A percentile compares a stretch with the other conserved stretches of the same genome.
These are phyloP conservation scores for Drosophila lutescens DNA, from an alignment of 2,888 invertebrate genomes.

Conservation along the genomic window DNA sequence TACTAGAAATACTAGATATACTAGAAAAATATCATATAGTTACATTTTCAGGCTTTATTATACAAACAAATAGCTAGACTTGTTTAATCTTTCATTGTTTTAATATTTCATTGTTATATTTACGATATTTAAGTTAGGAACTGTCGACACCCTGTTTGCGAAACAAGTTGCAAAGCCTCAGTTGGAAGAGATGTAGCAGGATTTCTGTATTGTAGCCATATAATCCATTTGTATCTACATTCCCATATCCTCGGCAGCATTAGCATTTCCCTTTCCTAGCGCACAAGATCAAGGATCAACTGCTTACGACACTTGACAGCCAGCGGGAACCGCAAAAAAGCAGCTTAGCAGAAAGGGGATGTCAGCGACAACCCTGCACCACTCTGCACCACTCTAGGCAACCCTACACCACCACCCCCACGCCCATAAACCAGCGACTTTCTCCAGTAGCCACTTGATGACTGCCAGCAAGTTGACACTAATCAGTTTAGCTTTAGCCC, in stretches of 20 bases:
- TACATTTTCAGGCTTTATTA: no score
- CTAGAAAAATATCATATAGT: no score
- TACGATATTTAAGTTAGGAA: no score
- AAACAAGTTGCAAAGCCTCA: neutral
- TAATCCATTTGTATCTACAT: neutral
- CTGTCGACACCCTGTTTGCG: neutral
- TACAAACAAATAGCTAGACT: no score
- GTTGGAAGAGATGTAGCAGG: neutral
- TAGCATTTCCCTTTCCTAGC: neutral
- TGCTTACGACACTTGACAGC: conserved; percentile 37
- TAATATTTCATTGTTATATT: no score
- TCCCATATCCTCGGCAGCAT: no score
- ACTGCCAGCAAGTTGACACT: conserved; percentile 42
- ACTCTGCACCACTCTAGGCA: neutral
- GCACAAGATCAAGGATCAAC: conserved; percentile 36
- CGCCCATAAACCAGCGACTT: conserved; percentile 2
- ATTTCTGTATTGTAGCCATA: neutral
- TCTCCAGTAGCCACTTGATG: conserved; percentile 47
- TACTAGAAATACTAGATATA: no score
- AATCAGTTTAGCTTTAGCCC: conserved; percentile 63
- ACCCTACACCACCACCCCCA: neutral
- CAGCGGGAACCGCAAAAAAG: conserved; percentile 18
- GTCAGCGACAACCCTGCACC: conserved; percentile 12
- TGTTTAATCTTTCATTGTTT: no score
- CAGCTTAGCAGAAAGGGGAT: no score